Evolutionary conservation across 1,140 invertebrate species (phyloP).

Genomic region (Asbolus verrucosus): DNA sequence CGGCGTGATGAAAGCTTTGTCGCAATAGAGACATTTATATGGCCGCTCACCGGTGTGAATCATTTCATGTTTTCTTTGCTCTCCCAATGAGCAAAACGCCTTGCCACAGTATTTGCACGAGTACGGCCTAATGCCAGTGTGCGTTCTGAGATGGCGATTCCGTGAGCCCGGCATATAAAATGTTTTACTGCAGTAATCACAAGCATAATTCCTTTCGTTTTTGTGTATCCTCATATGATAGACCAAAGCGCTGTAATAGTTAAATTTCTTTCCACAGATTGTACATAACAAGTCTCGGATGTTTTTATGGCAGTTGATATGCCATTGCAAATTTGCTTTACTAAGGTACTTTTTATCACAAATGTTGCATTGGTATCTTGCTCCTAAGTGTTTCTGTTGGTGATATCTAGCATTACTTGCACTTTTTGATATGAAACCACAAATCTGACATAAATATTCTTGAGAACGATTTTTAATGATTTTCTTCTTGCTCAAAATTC

Average conservation of each 20-base stretch:
- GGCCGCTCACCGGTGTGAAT: background rate
- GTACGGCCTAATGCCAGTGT: too few species aligned
- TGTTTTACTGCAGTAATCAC: too few species aligned
- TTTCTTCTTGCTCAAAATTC: too few species aligned
- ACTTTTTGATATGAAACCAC: background rate
- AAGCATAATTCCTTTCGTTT: slow-evolving; percentile 57
- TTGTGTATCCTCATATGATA: slow-evolving; percentile 58
- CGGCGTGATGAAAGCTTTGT: background rate
- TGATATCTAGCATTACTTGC: background rate
- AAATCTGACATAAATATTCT: slow-evolving; percentile 48
- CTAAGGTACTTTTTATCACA: slow-evolving; percentile 50
- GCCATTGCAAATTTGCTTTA: slow-evolving; percentile 24
- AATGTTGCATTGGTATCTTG: slow-evolving; percentile 39
- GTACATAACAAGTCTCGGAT: slow-evolving; percentile 48
- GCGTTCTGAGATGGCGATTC: too few species aligned
- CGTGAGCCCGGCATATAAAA: too few species aligned
- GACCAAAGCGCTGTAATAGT: slow-evolving; percentile 48
- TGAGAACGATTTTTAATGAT: too few species aligned
- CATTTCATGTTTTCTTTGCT: background rate
- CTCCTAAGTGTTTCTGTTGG: slow-evolving; percentile 10
- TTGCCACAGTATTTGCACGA: slow-evolving; percentile 59
- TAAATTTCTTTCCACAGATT: slow-evolving; percentile 55
- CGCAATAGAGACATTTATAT: background rate
- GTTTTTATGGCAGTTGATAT: slow-evolving; percentile 47
- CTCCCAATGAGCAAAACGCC: slow-evolving; percentile 36